phyloP scores from a whole-genome alignment of 1,140 invertebrate species.

The Nylanderia fulva region DNA sequence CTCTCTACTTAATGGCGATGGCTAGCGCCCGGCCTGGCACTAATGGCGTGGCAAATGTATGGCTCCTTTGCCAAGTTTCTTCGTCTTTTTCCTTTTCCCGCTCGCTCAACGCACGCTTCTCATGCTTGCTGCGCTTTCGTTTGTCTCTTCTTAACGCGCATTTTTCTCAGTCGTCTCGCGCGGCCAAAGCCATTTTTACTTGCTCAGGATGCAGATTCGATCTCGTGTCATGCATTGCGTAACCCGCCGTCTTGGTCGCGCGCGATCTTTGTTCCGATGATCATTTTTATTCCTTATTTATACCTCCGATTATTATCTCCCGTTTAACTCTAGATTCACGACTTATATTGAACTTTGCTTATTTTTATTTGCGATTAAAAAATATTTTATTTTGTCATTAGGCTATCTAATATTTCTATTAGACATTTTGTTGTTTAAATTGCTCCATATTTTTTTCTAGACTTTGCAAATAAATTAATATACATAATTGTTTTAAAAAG shows the following conservation, averaged over 20 bases:
- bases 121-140: slow-evolving; percentile 36
- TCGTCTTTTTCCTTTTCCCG: slow-evolving; percentile 37
- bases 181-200: slow-evolving; percentile 31
- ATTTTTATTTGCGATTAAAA: neutral
- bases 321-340: slow-evolving; percentile 23
- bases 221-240: slow-evolving; percentile 34
- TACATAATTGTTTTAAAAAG: neutral
- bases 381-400: slow-evolving; percentile 2
- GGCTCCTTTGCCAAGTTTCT: slow-evolving; percentile 59
- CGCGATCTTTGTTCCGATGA: slow-evolving; percentile 40
- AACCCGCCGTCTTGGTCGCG: slow-evolving; percentile 1
- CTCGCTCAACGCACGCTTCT: slow-evolving; percentile 12
- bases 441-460: neutral
- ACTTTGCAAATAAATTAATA: neutral
- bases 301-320: slow-evolving; percentile 5
- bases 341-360: slow-evolving; percentile 12
- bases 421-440: neutral
- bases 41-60: slow-evolving; percentile 62
- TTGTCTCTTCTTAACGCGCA: slow-evolving; percentile 22
- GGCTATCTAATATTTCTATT: neutral
- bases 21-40: slow-evolving; percentile 56
- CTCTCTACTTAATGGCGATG: slow-evolving; percentile 61
- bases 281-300: slow-evolving; percentile 25
- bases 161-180: slow-evolving; percentile 28
- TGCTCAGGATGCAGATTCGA: slow-evolving; percentile 48